These are phyloP conservation scores for Corvus hawaiiensis DNA, from an alignment of 2,113 vertebrate species.

Conservation along the genomic window DNA sequence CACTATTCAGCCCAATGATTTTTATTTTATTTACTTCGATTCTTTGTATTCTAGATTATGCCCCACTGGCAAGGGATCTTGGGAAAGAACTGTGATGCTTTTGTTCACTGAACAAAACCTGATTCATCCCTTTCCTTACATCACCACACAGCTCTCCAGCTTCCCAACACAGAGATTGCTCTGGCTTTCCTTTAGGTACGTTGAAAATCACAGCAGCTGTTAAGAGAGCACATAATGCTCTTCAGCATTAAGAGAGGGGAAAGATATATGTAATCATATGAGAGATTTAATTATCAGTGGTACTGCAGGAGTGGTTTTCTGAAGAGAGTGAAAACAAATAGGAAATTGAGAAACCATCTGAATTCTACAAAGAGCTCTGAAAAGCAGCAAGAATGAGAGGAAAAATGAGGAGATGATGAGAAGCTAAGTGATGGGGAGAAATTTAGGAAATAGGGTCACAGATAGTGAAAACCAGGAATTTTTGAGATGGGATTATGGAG, in stretches of 20 bases:
- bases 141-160: conserved; percentile 19
- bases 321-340: not conserved
- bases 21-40: conserved; percentile 58
- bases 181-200: conserved; percentile 19
- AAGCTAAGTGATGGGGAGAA: not conserved
- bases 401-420: not conserved
- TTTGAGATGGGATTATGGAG: not conserved
- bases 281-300: not conserved
- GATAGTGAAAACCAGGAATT: not conserved
- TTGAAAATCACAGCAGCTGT: conserved; percentile 15
- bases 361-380: not conserved
- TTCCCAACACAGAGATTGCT: not conserved
- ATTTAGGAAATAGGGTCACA: not conserved
- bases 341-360: not conserved
- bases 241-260: not conserved
- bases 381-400: not conserved
- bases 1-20: conserved; percentile 45
- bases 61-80: conserved; percentile 28
- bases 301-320: not conserved
- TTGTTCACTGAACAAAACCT: conserved; percentile 18
- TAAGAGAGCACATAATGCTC: no score
- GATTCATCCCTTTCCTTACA: conserved; percentile 52
- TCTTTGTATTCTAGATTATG: conserved; percentile 54
- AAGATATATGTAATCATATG: not conserved
- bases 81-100: conserved; percentile 41